Conservation (phyloP, 2,888 invertebrate species). For the Phengaris alcon region DNA sequence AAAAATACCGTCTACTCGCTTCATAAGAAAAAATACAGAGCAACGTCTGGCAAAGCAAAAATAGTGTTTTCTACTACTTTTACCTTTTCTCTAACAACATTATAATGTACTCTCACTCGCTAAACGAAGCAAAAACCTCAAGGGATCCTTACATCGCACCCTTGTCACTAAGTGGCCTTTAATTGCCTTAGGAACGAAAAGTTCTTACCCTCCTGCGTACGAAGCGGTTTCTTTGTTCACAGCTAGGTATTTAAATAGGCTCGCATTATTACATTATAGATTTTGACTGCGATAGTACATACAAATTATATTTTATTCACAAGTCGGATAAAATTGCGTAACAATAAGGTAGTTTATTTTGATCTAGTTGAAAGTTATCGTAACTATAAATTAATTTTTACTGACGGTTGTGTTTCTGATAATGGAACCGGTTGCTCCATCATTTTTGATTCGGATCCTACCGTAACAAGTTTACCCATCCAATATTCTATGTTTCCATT, state of each 20-base stretch:
- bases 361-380: too few relatives aligned
- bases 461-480: too few relatives aligned
- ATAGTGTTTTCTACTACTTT: conserved; percentile 12
- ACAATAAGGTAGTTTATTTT: background rate
- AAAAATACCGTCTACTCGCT: background rate
- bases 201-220: conserved; percentile 14
- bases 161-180: conserved; percentile 33
- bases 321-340: background rate
- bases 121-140: conserved; percentile 30
- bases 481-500: too few relatives aligned
- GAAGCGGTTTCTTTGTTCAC: conserved; percentile 21
- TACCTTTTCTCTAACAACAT: conserved; percentile 24
- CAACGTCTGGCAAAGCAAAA: conserved; percentile 13
- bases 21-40: background rate
- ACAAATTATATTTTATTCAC: conserved; percentile 1
- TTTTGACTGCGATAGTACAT: background rate
- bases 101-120: conserved; percentile 25
- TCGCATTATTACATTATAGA: background rate
- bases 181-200: conserved; percentile 29
- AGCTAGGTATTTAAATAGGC: conserved; percentile 19
- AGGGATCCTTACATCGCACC: conserved; percentile 29
- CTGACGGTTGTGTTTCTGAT: too few relatives aligned
- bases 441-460: too few relatives aligned
- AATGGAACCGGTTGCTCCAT: too few relatives aligned
- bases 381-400: too few relatives aligned